Evolutionary conservation across 92 coral and sea anemone genomes (phyloP), one percentile per base, ranked within the genome.

Genomic region (Pocillopora meandrina): DNA sequence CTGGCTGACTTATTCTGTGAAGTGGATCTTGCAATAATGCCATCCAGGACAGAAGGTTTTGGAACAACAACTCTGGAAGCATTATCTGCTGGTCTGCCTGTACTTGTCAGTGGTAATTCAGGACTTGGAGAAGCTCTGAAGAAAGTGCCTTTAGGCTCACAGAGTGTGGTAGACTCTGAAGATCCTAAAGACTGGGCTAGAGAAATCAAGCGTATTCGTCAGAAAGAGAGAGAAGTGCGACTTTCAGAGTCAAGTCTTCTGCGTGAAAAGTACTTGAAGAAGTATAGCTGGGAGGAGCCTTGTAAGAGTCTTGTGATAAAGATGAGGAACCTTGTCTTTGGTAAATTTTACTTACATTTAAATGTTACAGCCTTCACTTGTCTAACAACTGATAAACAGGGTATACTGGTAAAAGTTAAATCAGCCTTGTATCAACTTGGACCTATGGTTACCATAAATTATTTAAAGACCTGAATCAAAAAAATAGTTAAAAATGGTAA

Each of bases 41-140:
- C 72, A 10, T 67, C 72, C 21, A 67, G 72, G 42, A 67, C 72
- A 21, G 72, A 67, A 10, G 72, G 72, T 17, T 67, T 67, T 67
- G 72, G 72, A 11, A 21, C 23, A 36, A 67, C 72, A 21, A 52
- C 17, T 10, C 72, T 67, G 2, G 72, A 67, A 67, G 72, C 72
- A 3, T 13, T 67, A 67, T 67, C 72, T 67, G 72, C 72, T 67
- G 72, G 72, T 31, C 72, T 67, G 5, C 72, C 72, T 31, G 17
- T 67, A 0, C 72, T 67, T 67, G 72, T 67, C 2, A 67, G 72
- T 31, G 49, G 72, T 67, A 67, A 67, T 36, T 67, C 72, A 1
- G 72, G 72, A 31, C 72, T 67, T 67, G 72, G 72, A 31, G 47
- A 67, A 12, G 72, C 19, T 12, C 20, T 68, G 72, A 68, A 33